Conservation (phyloP, 1,140 invertebrate species). For the Drosophila virilis region DNA sequence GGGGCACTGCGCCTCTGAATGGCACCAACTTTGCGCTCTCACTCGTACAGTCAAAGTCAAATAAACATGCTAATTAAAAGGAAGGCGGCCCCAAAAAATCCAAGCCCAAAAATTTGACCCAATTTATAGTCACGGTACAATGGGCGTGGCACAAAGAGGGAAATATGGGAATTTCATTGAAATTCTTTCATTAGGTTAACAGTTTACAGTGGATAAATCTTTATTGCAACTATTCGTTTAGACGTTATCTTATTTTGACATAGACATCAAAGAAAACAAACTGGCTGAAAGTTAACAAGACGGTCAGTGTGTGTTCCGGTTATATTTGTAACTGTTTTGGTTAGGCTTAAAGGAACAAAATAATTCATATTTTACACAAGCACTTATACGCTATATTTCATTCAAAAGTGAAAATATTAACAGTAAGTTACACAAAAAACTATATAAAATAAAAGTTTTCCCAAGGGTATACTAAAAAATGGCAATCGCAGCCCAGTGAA, state of each 20-base stretch:
- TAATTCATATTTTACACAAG: too few relatives aligned
- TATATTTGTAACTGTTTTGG: too few relatives aligned
- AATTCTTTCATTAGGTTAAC: slow-evolving; percentile 2
- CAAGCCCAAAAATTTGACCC: slow-evolving; percentile 61
- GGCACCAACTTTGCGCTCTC: slow-evolving; percentile 49
- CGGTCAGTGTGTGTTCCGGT: too few relatives aligned
- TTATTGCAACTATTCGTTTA: neutral
- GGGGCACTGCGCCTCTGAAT: slow-evolving; percentile 13
- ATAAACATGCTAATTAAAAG: slow-evolving; percentile 82
- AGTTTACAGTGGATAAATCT: neutral
- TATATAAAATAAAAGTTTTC: neutral
- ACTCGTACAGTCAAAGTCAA: slow-evolving; percentile 66
- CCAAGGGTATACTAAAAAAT: too few relatives aligned
- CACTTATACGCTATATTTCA: too few relatives aligned
- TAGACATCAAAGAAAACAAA: too few relatives aligned
- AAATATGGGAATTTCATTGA: neutral
- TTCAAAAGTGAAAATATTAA: too few relatives aligned
- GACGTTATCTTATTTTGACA: too few relatives aligned
- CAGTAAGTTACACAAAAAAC: neutral
- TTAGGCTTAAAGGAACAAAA: too few relatives aligned
- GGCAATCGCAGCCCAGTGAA: too few relatives aligned
- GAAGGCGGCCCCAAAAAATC: slow-evolving; percentile 35
- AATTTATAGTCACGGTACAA: slow-evolving; percentile 60
- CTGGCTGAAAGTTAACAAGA: too few relatives aligned
- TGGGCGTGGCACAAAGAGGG: slow-evolving; percentile 4